These are phyloP conservation scores for Cerastis rubricosa DNA, from an alignment of 2,888 invertebrate genomes.

Conservation along the genomic window DNA sequence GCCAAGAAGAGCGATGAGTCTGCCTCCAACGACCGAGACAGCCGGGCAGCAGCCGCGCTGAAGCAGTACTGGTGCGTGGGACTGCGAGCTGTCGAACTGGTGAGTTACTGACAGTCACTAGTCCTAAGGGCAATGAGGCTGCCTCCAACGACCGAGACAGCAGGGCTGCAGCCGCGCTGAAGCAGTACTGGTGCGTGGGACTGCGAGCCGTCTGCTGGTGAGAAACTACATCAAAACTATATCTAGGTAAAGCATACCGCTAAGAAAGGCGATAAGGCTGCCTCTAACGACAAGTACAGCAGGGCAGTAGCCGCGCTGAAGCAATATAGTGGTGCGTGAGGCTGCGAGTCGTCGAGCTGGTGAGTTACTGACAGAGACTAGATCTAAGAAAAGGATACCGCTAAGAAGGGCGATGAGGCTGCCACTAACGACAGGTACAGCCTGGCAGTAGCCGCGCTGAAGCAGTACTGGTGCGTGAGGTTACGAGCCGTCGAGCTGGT, in stretches of 20 bases:
- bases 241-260: no score
- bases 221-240: no score
- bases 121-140: conserved; percentile 82
- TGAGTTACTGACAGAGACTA: background rate
- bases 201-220: no score
- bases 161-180: conserved; percentile 45
- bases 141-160: conserved; percentile 64
- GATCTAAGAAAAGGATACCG: no score
- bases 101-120: conserved; percentile 78
- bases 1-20: conserved; percentile 89
- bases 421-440: no score
- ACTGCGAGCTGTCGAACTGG: conserved; percentile 92
- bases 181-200: conserved; percentile 89
- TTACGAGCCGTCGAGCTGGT: no score
- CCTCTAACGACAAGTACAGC: background rate
- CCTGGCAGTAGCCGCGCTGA: no score
- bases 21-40: conserved; percentile 80
- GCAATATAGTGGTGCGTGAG: no score
- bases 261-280: background rate
- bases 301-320: no score
- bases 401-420: no score
- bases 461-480: no score
- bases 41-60: conserved; percentile 81
- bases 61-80: conserved; percentile 91
- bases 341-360: no score